These are phyloP conservation scores for Cyphomyrus plagiostoma DNA, from an alignment of 2,113 vertebrate species.

Conservation along the genomic window DNA sequence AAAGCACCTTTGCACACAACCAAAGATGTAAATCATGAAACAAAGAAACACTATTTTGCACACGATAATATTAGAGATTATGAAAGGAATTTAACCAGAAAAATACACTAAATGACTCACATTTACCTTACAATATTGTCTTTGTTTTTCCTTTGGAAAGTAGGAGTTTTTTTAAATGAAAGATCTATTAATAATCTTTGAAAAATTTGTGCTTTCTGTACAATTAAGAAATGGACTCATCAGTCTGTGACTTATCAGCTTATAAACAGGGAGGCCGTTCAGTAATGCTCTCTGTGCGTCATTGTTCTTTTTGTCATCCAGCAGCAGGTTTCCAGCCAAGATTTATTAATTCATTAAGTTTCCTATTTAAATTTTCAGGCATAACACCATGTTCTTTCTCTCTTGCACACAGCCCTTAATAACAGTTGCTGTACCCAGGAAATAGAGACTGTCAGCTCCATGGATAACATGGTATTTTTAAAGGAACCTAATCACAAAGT, in stretches of 20 bases:
- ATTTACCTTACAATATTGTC: conserved; percentile 50
- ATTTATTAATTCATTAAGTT: conserved; percentile 71
- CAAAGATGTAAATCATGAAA: conserved; percentile 26
- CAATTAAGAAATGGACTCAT: conserved; percentile 67
- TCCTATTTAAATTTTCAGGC: conserved; percentile 55
- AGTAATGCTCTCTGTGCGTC: conserved; percentile 53
- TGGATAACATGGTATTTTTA: conserved; percentile 30
- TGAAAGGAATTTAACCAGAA: background rate
- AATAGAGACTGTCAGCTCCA: conserved; percentile 32
- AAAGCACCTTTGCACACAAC: background rate
- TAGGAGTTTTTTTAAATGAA: conserved; percentile 49
- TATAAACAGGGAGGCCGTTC: conserved; percentile 61
- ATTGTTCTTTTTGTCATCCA: conserved; percentile 56
- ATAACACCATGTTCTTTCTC: conserved; percentile 59
- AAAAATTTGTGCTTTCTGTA: conserved; percentile 60
- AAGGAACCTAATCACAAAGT: conserved; percentile 19
- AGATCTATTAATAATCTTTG: conserved; percentile 64
- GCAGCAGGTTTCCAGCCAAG: conserved; percentile 54
- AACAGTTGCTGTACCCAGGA: conserved; percentile 44
- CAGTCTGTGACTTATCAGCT: conserved; percentile 70
- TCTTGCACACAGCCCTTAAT: conserved; percentile 48
- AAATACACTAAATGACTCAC: conserved; percentile 45
- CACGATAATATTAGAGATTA: background rate
- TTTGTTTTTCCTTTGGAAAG: conserved; percentile 44
- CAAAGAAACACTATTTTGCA: conserved; percentile 24